Percentiles rank a stretch among this genome's conserved stretches.
Conservation (phyloP, 2,888 invertebrate species). For the Anarsia innoxiella region DNA sequence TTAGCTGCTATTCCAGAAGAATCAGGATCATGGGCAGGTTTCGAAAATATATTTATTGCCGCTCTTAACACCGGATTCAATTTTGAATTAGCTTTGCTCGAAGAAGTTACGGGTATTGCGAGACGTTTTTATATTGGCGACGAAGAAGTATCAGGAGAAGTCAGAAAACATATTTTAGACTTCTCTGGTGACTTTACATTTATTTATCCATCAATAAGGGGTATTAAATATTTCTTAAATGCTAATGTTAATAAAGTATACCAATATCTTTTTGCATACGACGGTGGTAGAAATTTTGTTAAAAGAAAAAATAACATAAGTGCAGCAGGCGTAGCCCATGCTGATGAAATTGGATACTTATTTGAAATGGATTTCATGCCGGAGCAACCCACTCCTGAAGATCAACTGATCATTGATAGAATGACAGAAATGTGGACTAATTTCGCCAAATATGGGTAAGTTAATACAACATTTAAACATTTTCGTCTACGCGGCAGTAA, state of each 20-base stretch:
- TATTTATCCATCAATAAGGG: constrained; percentile 8
- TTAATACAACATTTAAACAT: neutral
- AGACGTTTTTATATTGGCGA: constrained; percentile 9
- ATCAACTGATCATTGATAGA: constrained; percentile 37
- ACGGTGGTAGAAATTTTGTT: constrained; percentile 29
- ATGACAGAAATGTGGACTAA: constrained; percentile 47
- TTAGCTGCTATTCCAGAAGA: constrained; percentile 12
- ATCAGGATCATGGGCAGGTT: constrained; percentile 21
- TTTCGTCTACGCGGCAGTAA: neutral
- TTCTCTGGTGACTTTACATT: constrained; percentile 3
- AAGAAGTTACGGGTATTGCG: constrained; percentile 9
- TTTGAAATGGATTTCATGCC: constrained; percentile 25
- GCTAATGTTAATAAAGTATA: constrained; percentile 20
- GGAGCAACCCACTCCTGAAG: constrained; percentile 22
- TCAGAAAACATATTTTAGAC: neutral
- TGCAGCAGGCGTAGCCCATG: constrained; percentile 25
- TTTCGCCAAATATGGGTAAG: constrained; percentile 8
- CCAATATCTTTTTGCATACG: constrained; percentile 7
- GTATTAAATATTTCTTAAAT: constrained; percentile 29
- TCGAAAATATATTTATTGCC: neutral
- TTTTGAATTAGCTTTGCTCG: constrained; percentile 20
- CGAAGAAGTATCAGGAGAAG: constrained; percentile 1
- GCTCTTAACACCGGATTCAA: constrained; percentile 15
- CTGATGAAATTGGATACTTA: constrained; percentile 44
- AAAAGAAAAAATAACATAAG: constrained; percentile 23